A percentile compares a stretch with the other conserved stretches of the same genome.
These are phyloP conservation scores for Eupithecia abbreviata DNA, from an alignment of 2,888 invertebrate species.

Conservation along the genomic window DNA sequence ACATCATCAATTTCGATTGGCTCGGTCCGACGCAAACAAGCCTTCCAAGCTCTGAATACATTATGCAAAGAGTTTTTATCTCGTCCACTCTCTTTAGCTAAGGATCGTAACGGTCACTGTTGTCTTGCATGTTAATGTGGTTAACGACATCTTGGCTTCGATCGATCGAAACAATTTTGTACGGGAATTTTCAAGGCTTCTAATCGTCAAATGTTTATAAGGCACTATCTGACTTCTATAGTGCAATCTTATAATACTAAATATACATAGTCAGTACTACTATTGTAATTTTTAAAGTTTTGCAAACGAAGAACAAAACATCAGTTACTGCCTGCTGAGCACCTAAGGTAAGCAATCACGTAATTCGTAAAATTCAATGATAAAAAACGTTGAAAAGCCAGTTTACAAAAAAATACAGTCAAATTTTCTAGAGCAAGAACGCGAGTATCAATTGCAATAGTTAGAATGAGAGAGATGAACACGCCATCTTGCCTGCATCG, in stretches of 20 bases:
- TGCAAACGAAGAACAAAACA: neutral
- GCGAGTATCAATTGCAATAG: conserved; percentile 47
- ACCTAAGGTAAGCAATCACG: conserved; percentile 62
- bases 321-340: conserved; percentile 32
- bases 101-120: conserved; percentile 54
- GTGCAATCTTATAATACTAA: neutral
- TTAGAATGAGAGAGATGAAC: conserved; percentile 64
- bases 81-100: conserved; percentile 51
- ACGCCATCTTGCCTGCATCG: conserved; percentile 77
- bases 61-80: conserved; percentile 67
- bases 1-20: conserved; percentile 55
- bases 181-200: neutral
- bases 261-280: neutral
- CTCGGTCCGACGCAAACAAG: conserved; percentile 60
- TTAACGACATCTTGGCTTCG: conserved; percentile 50
- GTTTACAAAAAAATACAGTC: conserved; percentile 72
- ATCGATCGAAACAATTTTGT: conserved; percentile 9
- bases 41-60: conserved; percentile 56
- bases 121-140: conserved; percentile 60
- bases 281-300: neutral
- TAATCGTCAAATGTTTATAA: neutral
- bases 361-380: conserved; percentile 74
- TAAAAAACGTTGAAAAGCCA: conserved; percentile 64
- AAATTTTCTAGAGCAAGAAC: conserved; percentile 62
- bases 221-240: neutral